Conservation (phyloP, 2,888 invertebrate species). For the Lasiommata megera region DNA sequence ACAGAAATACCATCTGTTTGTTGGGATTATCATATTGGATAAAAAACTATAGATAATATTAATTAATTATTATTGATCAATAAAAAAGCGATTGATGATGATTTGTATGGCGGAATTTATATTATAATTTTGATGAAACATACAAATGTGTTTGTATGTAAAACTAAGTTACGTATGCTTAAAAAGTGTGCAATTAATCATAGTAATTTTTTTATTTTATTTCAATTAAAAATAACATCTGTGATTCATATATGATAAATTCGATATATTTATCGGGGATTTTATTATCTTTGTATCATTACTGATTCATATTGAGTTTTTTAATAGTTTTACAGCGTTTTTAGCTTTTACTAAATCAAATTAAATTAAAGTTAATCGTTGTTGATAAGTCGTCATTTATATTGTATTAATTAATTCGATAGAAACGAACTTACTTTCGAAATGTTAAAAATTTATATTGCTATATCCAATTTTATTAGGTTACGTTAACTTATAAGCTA, state of each 20-base stretch:
- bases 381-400: too few species aligned
- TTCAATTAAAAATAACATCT: not conserved
- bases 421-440: too few species aligned
- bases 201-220: not conserved
- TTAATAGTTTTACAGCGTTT: too few species aligned
- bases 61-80: conserved; percentile 2
- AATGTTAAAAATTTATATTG: not conserved
- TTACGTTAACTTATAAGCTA: too few species aligned
- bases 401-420: too few species aligned
- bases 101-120: not conserved
- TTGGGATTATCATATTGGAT: conserved; percentile 14
- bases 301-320: too few species aligned
- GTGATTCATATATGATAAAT: not conserved
- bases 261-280: too few species aligned
- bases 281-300: too few species aligned
- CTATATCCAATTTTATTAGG: too few species aligned
- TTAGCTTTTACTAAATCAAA: too few species aligned
- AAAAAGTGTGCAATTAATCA: not conserved
- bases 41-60: conserved; percentile 8
- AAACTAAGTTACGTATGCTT: not conserved
- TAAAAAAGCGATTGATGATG: not conserved
- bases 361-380: too few species aligned
- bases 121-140: not conserved
- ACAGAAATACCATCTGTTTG: conserved; percentile 10
- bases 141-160: conserved; percentile 1